Evolutionary conservation across 1,140 invertebrate genomes (phyloP), one percentile per base, ranked within the genome.

Genomic region (Argopecten irradians): DNA sequence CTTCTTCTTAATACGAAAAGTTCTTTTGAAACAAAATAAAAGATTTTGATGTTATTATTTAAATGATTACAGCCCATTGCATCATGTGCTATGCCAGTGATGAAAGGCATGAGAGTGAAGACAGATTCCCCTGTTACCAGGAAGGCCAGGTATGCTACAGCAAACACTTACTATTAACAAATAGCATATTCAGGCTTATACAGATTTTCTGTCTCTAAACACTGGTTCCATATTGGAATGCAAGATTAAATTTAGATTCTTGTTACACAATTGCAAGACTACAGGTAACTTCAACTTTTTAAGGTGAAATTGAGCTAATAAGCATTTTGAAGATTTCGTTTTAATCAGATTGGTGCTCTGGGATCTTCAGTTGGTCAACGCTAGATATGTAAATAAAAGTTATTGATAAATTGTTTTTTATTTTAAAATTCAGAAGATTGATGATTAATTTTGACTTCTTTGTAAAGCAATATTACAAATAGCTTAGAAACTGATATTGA

Each of bases 11-110:
- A 28, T 32, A 19, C 34, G 19, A 13, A 7, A 87, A 34, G 8
- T 85, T 32, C 34, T n/a, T n/a, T n/a, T 5, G 13, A 28, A 32
- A 0, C 28, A 28, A 32, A 87, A 39, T 19, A 55, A 82, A 88
- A 85, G 36, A 84, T 87, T 83, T 82, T 34, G 46, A 33, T 43
- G 33, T 86, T 36, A 82, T 87, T 85, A 36, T 84, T 83, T 82
- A 86, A 14, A 89, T 87, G 82, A 34, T 92, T 97, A 14, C 97
- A 99, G 97, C 99, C 99, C 9, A 98, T 99, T n/a, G 99, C 99
- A 83, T 99, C 99, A 11, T 99, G 99, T 96, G 99, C 99, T 1
- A 99, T 99, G 99, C 99, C 99, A 22, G 99, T 99, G 0, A 99
- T 99, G 98, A 99, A 99, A 96, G 99, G 99, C 5, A 97, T 97